Base-by-base conservation (phyloP, 2,797 vertebrate genomes). In the Heterohyrax brucei region DNA sequence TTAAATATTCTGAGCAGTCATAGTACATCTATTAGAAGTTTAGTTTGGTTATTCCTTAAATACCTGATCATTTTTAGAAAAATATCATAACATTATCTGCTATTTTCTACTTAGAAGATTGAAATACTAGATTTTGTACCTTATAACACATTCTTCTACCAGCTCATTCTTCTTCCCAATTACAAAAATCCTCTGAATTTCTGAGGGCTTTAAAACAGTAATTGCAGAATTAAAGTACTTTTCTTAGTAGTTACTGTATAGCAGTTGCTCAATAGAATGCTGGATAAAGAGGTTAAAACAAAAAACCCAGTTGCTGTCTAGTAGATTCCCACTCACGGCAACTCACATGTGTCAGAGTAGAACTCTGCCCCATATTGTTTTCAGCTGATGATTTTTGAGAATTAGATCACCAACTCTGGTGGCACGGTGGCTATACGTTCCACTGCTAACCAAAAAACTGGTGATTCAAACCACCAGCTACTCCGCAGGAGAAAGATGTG, bases 141-240 rank as follows among this genome's bases (percentile, higher is more conserved):
- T 1, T 16, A 91, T 1, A 76, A 19, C 24, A 56, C 28, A 89
- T 91, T 19, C 8, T 94, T 18, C 30, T 59, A 19, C 44, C 18
- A 75, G 30, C 14, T 95, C 70, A 24, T 5, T 93, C 22, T 78
- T 61, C 16, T 81, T 84, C 61, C 4, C 44, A 64, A 73, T 70
- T 92, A 21, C 18, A 95, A 61, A 85, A 90, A 80, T 72, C 33
- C 21, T 84, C 21, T 85, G 68, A 95, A 77, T 84, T 94, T 89
- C 68, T 93, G n/a, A 84, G 50, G 26, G 64, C 30, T 89, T 96
- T 62, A 87, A 93, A 93, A 87, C 13, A 78, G 30, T n/a, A 44
- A 44, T 12, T 79, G 9, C 21, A 82, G 28, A 89, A 92, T 21
- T 83, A 5, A 84, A 30, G 7, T 48, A 28, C 26, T 80, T 80